Base-by-base conservation (phyloP, 2,113 vertebrate species). In the Athene cunicularia region DNA sequence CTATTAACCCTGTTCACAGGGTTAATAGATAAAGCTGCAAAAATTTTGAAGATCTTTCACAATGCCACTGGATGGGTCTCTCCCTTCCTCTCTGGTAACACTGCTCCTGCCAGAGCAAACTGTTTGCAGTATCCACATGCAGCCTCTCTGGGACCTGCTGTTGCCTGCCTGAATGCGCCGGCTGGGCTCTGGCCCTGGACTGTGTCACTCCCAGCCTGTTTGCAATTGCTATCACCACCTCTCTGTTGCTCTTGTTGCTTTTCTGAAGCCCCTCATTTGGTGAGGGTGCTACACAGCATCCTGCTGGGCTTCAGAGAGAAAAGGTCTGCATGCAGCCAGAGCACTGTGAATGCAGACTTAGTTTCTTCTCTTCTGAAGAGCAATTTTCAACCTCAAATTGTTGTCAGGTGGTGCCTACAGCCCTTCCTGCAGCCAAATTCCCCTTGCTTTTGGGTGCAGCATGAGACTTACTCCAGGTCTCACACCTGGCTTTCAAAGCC, bases 51-150 rank as follows among this genome's bases (percentile, higher is more conserved):
- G 50, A 12, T 39, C 17, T 92, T 92, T 93, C 12, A 13, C 70
- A 90, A 41, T 1, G 5, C 21, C 0, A 0, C 19, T 82, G 66
- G 27, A 35, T n/a, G 13, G 4, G 5, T 91, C 28, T 50, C 33
- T 60, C 47, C 66, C 32, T 58, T 22, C 68, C 0, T 5, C n/a
- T 39, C 83, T 9, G 32, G 64, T 58, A 80, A 50, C 3, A 2
- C 45, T 39, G 35, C 58, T 33, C 56, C 52, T 79, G 84, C 89
- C 50, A 41, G 68, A 60, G 27, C 0, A 0, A 89, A 28, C 24
- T 62, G 45, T 70, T 62, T 64, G 63, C 87, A 37, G 67, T 17
- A 63, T 23, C 55, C 71, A 49, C 52, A 16, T 1, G 32, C 86
- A 93, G 59, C 67, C 50, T 66, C 39, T 35, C 50, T 35, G 26